phyloP scores from a whole-genome alignment of 2,797 vertebrate genomes.

The Lepus townsendii region DNA sequence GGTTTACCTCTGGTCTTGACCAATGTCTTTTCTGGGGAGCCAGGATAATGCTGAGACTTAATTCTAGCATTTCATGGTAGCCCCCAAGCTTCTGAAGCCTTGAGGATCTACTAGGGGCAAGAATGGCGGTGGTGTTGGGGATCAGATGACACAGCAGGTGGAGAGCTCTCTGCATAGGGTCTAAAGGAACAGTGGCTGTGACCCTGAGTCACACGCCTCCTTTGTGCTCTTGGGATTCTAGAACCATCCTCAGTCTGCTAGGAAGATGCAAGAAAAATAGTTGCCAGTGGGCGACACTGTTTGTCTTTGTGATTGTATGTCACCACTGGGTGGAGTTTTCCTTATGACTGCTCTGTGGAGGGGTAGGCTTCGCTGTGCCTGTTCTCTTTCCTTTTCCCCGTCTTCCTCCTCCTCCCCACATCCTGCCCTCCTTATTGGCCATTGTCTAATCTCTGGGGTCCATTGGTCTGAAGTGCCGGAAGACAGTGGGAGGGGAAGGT shows the following conservation, averaged over 20 bases:
- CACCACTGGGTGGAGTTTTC: not conserved
- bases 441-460: not conserved
- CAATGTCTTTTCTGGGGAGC: not conserved
- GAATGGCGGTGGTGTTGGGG: not conserved
- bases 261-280: slow-evolving; percentile 50
- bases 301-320: slow-evolving; percentile 41
- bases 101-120: too few species aligned
- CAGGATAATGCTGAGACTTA: not conserved
- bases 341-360: not conserved
- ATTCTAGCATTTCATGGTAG: not conserved
- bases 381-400: not conserved
- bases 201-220: not conserved
- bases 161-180: not conserved
- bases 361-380: not conserved
- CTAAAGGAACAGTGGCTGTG: not conserved
- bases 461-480: not conserved
- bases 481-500: not conserved
- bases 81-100: not conserved
- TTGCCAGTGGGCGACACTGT: not conserved
- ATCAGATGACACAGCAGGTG: not conserved
- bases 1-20: not conserved
- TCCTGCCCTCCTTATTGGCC: not conserved
- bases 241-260: not conserved
- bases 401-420: not conserved
- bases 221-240: slow-evolving; percentile 4